Evolutionary conservation across 2,888 invertebrate genomes (phyloP).

Genomic region (Spisula solida): DNA sequence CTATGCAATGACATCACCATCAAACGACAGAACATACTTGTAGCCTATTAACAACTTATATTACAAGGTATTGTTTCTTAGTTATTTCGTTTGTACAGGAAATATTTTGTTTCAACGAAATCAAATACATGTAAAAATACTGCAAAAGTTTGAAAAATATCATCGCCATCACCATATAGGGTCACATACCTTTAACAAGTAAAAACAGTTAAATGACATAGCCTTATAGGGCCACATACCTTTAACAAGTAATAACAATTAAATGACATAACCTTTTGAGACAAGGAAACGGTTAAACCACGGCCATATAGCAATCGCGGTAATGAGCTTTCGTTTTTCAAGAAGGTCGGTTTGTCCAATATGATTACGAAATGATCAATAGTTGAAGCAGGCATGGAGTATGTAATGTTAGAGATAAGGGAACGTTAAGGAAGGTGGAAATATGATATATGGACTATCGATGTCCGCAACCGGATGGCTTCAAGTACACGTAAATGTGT

Average conservation of each 20-base stretch:
- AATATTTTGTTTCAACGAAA: no score
- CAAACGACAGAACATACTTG: no score
- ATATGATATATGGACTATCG: neutral
- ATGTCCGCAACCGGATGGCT: no score
- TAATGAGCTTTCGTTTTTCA: conserved; percentile 13
- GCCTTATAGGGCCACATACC: neutral
- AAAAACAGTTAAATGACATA: neutral
- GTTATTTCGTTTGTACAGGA: no score
- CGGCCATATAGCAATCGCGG: neutral
- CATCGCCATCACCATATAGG: no score
- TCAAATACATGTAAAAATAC: no score
- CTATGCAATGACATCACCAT: no score
- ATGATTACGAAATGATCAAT: neutral
- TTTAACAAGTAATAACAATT: neutral
- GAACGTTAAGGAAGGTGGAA: neutral
- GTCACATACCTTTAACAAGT: neutral
- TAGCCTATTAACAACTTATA: no score
- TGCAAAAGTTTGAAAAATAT: no score
- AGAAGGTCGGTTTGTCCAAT: neutral
- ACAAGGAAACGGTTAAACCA: neutral
- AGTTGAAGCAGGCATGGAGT: neutral
- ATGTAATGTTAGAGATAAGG: neutral
- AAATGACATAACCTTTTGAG: conserved; percentile 15
- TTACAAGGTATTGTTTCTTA: no score
- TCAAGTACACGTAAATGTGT: no score